A percentile compares a stretch with the other conserved stretches of the same genome.
These are phyloP conservation scores for Rhea pennata DNA, from an alignment of 2,113 vertebrate species.

Conservation along the genomic window DNA sequence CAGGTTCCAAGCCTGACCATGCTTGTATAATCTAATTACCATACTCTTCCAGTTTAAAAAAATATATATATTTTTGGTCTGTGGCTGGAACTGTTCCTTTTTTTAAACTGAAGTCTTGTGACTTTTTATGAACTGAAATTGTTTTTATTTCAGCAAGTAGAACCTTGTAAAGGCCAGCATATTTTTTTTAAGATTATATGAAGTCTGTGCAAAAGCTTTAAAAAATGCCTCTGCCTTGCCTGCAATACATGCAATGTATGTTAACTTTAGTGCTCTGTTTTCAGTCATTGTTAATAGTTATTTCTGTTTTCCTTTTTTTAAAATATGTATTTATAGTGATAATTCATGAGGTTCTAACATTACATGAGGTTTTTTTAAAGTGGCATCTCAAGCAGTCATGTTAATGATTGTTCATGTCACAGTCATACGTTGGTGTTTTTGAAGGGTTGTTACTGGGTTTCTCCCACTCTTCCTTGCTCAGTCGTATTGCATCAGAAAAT, in stretches of 20 bases:
- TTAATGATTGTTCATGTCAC: slow-evolving; percentile 71
- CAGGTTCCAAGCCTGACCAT: slow-evolving; percentile 84
- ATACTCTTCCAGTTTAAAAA: slow-evolving; percentile 80
- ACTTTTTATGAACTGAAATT: slow-evolving; percentile 85
- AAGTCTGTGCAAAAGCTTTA: slow-evolving; percentile 99
- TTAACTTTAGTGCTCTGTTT: slow-evolving; percentile 83
- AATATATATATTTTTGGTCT: slow-evolving; percentile 80
- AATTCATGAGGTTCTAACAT: slow-evolving; percentile 79
- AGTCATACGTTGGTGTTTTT: slow-evolving; percentile 69
- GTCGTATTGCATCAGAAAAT: slow-evolving; percentile 50
- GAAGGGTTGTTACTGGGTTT: slow-evolving; percentile 68
- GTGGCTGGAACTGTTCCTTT: slow-evolving; percentile 82
- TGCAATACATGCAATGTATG: slow-evolving; percentile 90
- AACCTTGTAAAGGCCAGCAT: slow-evolving; percentile 91
- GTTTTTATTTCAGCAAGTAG: slow-evolving; percentile 85
- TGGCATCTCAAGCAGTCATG: slow-evolving; percentile 74
- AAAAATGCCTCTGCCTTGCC: slow-evolving; percentile 99
- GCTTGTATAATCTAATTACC: slow-evolving; percentile 85
- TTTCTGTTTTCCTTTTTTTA: slow-evolving; percentile 75
- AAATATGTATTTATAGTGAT: slow-evolving; percentile 82
- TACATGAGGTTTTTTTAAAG: slow-evolving; percentile 65
- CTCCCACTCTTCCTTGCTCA: slow-evolving; percentile 15
- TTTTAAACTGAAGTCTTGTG: slow-evolving; percentile 80
- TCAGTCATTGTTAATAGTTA: slow-evolving; percentile 78
- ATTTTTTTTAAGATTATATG: slow-evolving; percentile 94